Evolutionary conservation across 1,140 invertebrate genomes (phyloP).

Genomic region (Coelopa frigida): DNA sequence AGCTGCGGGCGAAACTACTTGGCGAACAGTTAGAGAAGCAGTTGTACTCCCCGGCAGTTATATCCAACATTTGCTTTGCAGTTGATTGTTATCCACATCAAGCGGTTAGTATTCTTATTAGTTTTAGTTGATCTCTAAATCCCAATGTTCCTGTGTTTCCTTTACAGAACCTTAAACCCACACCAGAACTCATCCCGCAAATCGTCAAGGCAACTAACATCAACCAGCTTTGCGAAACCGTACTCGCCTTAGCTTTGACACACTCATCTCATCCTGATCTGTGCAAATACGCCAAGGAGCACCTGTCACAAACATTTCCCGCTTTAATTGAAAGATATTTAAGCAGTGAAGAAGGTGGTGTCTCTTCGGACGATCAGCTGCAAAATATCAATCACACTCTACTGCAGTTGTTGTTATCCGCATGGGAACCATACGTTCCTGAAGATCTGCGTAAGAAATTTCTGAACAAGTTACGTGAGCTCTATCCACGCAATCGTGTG

Average conservation of each 20-base stretch:
- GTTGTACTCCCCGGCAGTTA: slow-evolving; percentile 64
- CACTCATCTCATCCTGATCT: slow-evolving; percentile 72
- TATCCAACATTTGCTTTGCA: slow-evolving; percentile 72
- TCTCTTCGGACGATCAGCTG: too few relatives aligned
- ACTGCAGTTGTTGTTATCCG: slow-evolving; percentile 71
- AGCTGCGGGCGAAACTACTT: slow-evolving; percentile 62
- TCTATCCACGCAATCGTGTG: slow-evolving; percentile 80
- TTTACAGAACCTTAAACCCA: slow-evolving; percentile 61
- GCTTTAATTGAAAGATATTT: slow-evolving; percentile 78
- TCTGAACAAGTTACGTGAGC: slow-evolving; percentile 68
- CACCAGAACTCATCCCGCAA: slow-evolving; percentile 69
- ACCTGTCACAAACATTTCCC: slow-evolving; percentile 73
- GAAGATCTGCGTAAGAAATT: slow-evolving; percentile 67
- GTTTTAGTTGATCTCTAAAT: neutral
- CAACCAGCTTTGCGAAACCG: slow-evolving; percentile 80
- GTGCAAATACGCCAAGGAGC: slow-evolving; percentile 61
- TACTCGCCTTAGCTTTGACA: slow-evolving; percentile 74
- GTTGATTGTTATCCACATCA: slow-evolving; percentile 61
- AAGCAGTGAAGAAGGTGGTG: too few relatives aligned
- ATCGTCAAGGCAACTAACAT: slow-evolving; percentile 77
- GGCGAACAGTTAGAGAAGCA: slow-evolving; percentile 64
- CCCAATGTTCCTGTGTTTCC: neutral
- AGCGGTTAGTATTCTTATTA: slow-evolving; percentile 46
- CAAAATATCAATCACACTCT: slow-evolving; percentile 83
- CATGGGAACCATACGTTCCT: slow-evolving; percentile 47